phyloP scores from a whole-genome alignment of 2,888 invertebrate genomes.

The Drosophila eohydei region DNA sequence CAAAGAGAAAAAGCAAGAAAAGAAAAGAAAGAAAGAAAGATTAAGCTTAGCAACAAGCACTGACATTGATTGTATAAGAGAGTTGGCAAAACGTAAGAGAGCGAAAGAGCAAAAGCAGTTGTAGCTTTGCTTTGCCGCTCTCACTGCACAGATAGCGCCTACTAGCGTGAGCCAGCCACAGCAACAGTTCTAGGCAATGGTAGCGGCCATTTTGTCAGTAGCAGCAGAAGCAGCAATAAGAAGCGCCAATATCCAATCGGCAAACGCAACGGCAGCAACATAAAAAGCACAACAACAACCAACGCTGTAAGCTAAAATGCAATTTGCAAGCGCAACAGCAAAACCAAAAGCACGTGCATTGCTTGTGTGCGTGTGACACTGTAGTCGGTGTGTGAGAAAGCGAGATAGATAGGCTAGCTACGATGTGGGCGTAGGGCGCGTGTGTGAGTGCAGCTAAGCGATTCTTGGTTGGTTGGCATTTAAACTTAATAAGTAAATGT shows the following conservation, averaged over 20 bases:
- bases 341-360: constrained; percentile 49
- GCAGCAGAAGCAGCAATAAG: constrained; percentile 27
- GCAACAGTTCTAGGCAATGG: constrained; percentile 21
- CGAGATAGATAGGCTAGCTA: constrained; percentile 6
- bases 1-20: background rate
- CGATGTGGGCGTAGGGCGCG: constrained; percentile 23
- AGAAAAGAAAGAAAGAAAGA: constrained; percentile 2
- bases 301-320: constrained; percentile 25
- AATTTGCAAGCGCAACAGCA: constrained; percentile 44
- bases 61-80: constrained; percentile 31
- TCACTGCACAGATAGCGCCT: constrained; percentile 37
- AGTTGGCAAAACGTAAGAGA: constrained; percentile 7
- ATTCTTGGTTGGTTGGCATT: constrained; percentile 47
- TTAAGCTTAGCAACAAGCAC: constrained; percentile 28
- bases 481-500: constrained; percentile 3
- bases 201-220: constrained; percentile 54
- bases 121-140: constrained; percentile 26
- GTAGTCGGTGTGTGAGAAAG: constrained; percentile 2
- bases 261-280: constrained; percentile 42
- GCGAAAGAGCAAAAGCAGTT: constrained; percentile 10
- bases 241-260: constrained; percentile 44
- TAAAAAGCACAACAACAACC: constrained; percentile 24
- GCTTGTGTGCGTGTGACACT: constrained; percentile 13
- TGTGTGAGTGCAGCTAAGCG: constrained; percentile 45
- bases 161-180: constrained; percentile 20